A percentile compares a stretch with the other conserved stretches of the same genome.
phyloP scores from a whole-genome alignment of 2,113 vertebrate species.

The Illadopsis cleaveri region DNA sequence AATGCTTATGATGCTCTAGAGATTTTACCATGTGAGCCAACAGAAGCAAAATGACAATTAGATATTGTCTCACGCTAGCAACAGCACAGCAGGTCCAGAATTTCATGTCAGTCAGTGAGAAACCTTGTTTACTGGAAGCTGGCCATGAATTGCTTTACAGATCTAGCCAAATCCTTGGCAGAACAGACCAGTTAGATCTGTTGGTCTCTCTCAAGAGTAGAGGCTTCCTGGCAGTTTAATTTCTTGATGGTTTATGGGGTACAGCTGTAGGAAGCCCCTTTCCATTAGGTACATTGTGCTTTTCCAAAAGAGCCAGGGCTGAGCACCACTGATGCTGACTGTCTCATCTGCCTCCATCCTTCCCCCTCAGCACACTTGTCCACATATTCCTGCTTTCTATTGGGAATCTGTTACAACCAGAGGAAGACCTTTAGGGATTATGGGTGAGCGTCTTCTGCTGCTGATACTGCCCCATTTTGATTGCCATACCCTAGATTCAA shows the following conservation, averaged over 20 bases:
- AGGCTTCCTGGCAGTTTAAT: not conserved
- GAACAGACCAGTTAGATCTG: constrained; percentile 27
- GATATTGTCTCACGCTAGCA: constrained; percentile 20
- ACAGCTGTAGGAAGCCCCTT: not conserved
- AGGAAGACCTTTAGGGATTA: not conserved
- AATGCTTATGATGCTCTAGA: not conserved
- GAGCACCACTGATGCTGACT: not conserved
- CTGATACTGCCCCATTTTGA: not conserved
- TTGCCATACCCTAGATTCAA: not conserved
- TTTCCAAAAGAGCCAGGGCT: not conserved
- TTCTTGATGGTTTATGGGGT: not conserved
- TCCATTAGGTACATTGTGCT: not conserved
- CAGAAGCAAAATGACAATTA: constrained; percentile 55
- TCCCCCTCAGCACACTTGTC: not conserved
- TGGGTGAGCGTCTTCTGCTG: not conserved
- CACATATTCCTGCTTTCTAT: not conserved
- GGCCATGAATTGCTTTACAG: constrained; percentile 1
- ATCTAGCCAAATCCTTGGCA: constrained; percentile 36
- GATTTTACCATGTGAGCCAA: not conserved
- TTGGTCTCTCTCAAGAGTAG: not conserved
- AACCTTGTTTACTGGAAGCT: constrained; percentile 45
- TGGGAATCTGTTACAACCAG: not conserved
- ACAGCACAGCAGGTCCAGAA: constrained; percentile 38
- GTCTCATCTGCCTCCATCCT: not conserved
- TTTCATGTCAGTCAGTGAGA: constrained; percentile 41